A percentile compares a stretch with the other conserved stretches of the same genome.
phyloP scores from a whole-genome alignment of 2,888 invertebrate species.

The Tuberolachnus salignus region DNA sequence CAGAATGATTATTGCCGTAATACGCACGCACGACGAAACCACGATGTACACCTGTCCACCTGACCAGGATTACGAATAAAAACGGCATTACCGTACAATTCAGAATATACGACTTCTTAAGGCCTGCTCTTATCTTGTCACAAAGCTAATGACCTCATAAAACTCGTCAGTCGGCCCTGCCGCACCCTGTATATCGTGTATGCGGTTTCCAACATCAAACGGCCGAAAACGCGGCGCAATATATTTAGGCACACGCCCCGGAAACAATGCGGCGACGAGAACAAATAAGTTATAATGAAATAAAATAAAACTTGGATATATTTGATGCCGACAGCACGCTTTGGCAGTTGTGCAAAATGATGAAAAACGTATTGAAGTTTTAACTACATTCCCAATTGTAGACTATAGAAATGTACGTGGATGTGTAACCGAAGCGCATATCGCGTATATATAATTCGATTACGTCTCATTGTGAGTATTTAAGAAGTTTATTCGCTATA shows the following conservation, averaged over 20 bases:
- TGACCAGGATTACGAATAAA: no score
- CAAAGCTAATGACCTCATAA: no score
- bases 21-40: no score
- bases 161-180: no score
- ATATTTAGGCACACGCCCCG: background rate
- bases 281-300: slow-evolving; percentile 6
- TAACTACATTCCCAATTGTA: background rate
- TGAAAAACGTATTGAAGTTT: slow-evolving; percentile 13
- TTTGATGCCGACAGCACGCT: background rate
- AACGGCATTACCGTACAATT: no score
- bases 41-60: no score
- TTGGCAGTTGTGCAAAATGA: background rate
- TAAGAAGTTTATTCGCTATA: background rate
- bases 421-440: background rate
- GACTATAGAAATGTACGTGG: no score
- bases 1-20: no score
- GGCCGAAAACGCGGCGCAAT: background rate
- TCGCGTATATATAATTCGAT: slow-evolving; percentile 1
- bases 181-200: background rate
- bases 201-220: background rate
- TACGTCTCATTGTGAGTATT: background rate
- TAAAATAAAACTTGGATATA: background rate
- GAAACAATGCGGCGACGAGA: no score
- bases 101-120: no score
- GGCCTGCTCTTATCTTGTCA: no score